Evolutionary conservation across 2,888 invertebrate genomes (phyloP).

Genomic region (Thereva unica): DNA sequence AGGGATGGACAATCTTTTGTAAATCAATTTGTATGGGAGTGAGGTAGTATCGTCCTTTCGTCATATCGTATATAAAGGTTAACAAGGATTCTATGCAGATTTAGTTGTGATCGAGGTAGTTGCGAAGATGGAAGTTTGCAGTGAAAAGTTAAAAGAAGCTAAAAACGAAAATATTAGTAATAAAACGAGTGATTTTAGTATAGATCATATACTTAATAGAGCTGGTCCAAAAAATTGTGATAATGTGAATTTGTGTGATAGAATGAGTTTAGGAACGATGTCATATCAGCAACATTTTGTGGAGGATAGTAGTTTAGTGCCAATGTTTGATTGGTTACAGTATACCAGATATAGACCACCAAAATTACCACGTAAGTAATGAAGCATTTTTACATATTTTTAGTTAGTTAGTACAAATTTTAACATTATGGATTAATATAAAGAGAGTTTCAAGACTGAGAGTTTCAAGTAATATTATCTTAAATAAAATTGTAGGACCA

Average conservation of each 20-base stretch:
- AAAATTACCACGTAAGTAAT: conserved; percentile 65
- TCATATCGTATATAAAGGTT: conserved; percentile 28
- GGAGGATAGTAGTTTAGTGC: conserved; percentile 32
- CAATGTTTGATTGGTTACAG: conserved; percentile 65
- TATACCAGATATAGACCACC: conserved; percentile 74
- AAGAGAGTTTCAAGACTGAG: not conserved
- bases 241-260: conserved; percentile 15
- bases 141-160: conserved; percentile 2
- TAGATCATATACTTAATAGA: conserved; percentile 65
- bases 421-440: too few species aligned
- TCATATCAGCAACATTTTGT: conserved; percentile 5
- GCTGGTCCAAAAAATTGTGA: conserved; percentile 56
- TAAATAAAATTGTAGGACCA: conserved; percentile 47
- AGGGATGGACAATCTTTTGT: conserved; percentile 25
- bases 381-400: not conserved
- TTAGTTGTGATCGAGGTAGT: conserved; percentile 43
- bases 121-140: conserved; percentile 42
- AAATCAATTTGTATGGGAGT: too few species aligned
- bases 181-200: conserved; percentile 61
- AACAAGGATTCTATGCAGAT: not conserved
- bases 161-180: not conserved
- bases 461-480: too few species aligned
- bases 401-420: too few species aligned
- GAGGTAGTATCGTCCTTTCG: not conserved
- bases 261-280: not conserved